These are phyloP conservation scores for Misgurnus anguillicaudatus DNA, from an alignment of 2,113 vertebrate species.

Conservation along the genomic window DNA sequence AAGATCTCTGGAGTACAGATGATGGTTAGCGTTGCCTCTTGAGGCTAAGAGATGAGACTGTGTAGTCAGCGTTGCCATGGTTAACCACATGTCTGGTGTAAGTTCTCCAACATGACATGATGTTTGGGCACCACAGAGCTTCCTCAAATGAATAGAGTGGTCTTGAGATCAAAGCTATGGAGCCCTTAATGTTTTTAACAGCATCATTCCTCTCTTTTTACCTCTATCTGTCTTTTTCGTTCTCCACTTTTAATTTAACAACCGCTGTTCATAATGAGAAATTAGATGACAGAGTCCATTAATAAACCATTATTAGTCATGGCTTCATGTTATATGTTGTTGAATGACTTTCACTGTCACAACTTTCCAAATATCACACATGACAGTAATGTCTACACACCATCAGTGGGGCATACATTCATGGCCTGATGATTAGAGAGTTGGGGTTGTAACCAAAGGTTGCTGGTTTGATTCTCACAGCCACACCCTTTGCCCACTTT, in stretches of 20 bases:
- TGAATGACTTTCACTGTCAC: conserved; percentile 10
- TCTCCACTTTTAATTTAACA: conserved; percentile 62
- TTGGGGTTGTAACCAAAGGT: too few relatives aligned
- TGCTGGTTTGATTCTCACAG: too few relatives aligned
- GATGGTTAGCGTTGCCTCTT: background rate
- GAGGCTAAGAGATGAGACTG: conserved; percentile 10
- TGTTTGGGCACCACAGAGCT: conserved; percentile 51
- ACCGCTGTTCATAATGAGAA: conserved; percentile 59
- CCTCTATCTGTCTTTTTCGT: conserved; percentile 40
- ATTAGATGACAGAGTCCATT: conserved; percentile 49
- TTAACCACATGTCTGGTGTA: conserved; percentile 65
- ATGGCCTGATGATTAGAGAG: too few relatives aligned
- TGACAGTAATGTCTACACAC: background rate
- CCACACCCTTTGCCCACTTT: too few relatives aligned
- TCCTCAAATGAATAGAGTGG: conserved; percentile 60
- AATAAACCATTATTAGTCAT: conserved; percentile 46
- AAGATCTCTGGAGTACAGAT: background rate
- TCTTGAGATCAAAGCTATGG: conserved; percentile 66
- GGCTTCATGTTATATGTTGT: conserved; percentile 46
- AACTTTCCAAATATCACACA: background rate
- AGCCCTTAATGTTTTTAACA: conserved; percentile 65
- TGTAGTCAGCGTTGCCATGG: conserved; percentile 53
- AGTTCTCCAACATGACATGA: conserved; percentile 61
- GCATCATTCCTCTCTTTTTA: conserved; percentile 46
- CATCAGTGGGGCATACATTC: background rate